Base-by-base conservation (phyloP, 2,113 vertebrate species). In the Telmatochromis sp. region DNA sequence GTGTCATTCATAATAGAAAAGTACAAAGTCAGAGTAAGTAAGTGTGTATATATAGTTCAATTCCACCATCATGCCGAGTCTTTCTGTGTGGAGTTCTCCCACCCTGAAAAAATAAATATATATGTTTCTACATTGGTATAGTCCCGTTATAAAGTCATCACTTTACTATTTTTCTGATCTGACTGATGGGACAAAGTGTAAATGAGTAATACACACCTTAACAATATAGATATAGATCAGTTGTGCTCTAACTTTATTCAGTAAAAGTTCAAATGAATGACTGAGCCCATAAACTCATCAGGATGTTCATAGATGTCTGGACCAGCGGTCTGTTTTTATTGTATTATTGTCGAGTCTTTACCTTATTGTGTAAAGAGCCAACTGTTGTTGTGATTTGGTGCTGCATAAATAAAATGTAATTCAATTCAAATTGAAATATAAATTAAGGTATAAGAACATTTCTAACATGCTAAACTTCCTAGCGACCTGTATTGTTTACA, bases 41-140 rank as follows among this genome's bases (percentile, higher is more conserved):
- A 63, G 58, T 33, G 9, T 63, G 15, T 63, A 33, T 60, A 60
- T 33, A 19, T 63, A 33, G 28, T 4, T 60, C 57, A 19, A 1
- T 60, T 33, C 58, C 58, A 60, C 57, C 57, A 60, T 31, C 57
- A 17, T 26, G 26, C 57, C 14, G 3, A 15, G 57, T 31, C 57
- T 10, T 60, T 31, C 57, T 60, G 57, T 2, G 57, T 58, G 26
- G 57, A 31, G 57, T 31, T 58, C 14, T 58, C 26, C 55, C 14
- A 58, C 55, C 55, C 26, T 58, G 57, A 6, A 60, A 60, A 31
- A 60, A 60, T 6, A 31, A 58, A 58, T 31, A 17, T 0, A 28
- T 58, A 31, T 17, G 2, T 17, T 60, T 60, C 57, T 60, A 31
- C 57, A 60, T 31, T 2, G 26, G 3, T 60, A 10, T 0, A 0